Conservation (phyloP, 2,797 vertebrate genomes). For the Sebastes itinus region DNA sequence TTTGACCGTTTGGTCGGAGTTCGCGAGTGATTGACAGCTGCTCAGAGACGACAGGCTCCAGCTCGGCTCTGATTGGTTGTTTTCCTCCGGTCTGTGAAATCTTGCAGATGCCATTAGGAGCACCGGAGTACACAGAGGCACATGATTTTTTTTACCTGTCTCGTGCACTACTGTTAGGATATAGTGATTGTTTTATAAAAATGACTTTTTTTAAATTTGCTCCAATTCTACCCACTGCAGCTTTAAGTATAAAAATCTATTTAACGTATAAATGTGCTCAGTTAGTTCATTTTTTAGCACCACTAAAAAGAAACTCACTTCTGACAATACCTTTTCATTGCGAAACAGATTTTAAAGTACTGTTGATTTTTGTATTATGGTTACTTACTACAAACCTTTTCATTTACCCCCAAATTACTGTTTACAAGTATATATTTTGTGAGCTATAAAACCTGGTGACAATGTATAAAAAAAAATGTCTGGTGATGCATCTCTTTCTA, state of each 20-base stretch:
- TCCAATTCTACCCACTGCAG: background rate
- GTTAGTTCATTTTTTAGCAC: background rate
- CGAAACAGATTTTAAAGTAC: background rate
- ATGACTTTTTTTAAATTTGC: too few relatives aligned
- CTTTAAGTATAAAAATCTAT: background rate
- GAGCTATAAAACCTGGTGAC: background rate
- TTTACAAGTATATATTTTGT: background rate
- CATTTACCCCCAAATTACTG: background rate
- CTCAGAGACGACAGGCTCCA: too few relatives aligned
- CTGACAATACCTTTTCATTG: background rate
- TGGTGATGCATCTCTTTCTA: slow-evolving; percentile 7
- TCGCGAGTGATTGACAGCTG: too few relatives aligned
- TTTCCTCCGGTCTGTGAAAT: too few relatives aligned
- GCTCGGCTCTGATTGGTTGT: too few relatives aligned
- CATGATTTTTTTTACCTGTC: too few relatives aligned
- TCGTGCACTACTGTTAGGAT: too few relatives aligned
- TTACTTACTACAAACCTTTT: background rate
- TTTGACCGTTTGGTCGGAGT: too few relatives aligned
- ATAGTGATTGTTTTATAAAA: too few relatives aligned
- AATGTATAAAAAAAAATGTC: background rate
- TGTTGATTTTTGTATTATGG: background rate
- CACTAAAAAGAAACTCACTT: background rate
- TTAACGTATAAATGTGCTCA: background rate
- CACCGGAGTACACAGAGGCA: too few relatives aligned
- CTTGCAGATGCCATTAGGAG: too few relatives aligned